phyloP scores from a whole-genome alignment of 2,888 invertebrate genomes.

The Sicus ferrugineus region DNA sequence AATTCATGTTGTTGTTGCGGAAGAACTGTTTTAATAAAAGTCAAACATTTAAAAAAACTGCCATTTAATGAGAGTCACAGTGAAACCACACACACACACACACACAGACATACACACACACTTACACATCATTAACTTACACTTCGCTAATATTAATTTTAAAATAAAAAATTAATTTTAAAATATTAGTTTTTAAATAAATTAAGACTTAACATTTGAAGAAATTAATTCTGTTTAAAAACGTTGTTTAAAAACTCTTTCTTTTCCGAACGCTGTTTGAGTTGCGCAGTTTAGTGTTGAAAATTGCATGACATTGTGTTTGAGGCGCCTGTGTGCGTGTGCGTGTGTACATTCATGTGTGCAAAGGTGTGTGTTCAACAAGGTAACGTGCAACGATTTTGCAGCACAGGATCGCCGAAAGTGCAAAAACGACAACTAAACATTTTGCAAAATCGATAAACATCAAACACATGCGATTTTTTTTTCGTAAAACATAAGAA shows the following conservation, averaged over 20 bases:
- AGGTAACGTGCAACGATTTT: not conserved
- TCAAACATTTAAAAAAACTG: slow-evolving; percentile 51
- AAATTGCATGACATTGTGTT: not conserved
- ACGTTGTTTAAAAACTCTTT: not conserved
- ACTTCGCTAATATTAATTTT: not conserved
- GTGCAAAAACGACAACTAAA: not conserved
- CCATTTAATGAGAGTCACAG: slow-evolving; percentile 50
- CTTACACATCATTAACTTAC: not conserved
- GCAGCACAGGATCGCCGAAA: slow-evolving; percentile 1
- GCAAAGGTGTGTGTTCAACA: not conserved
- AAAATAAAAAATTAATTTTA: too few species aligned
- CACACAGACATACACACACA: slow-evolving; percentile 8
- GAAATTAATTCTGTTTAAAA: too few species aligned
- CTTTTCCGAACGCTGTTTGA: not conserved
- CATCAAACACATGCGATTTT: not conserved
- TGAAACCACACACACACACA: slow-evolving; percentile 28
- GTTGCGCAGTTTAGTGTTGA: not conserved
- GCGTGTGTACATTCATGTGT: not conserved
- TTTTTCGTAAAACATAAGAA: too few species aligned
- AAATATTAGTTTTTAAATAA: too few species aligned
- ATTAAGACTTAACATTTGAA: not conserved
- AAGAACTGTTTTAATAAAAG: slow-evolving; percentile 38
- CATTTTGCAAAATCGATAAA: not conserved
- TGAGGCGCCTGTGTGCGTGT: not conserved
- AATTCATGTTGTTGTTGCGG: slow-evolving; percentile 9